These are phyloP conservation scores for Eustalomyia histrio DNA, from an alignment of 2,888 invertebrate species.

Conservation along the genomic window DNA sequence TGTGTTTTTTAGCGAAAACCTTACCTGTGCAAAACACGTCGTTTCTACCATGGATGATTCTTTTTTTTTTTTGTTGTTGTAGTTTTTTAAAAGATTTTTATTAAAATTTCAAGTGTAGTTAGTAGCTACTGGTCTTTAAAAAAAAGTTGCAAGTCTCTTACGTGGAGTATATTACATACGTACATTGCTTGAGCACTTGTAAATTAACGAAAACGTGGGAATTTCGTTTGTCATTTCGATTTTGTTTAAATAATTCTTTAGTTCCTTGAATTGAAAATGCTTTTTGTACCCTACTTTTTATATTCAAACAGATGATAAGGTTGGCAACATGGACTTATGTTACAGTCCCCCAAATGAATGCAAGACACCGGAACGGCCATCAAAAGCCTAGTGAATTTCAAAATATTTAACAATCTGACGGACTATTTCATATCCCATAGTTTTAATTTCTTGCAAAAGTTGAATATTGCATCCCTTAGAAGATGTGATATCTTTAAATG, in stretches of 20 bases:
- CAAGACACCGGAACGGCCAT: too few species aligned
- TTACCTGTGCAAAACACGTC: constrained; percentile 32
- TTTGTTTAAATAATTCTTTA: constrained; percentile 5
- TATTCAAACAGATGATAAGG: too few species aligned
- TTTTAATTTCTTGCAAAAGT: too few species aligned
- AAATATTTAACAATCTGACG: too few species aligned
- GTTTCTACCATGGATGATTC: constrained; percentile 21
- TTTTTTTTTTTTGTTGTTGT: constrained; percentile 1
- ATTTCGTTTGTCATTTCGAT: constrained; percentile 55
- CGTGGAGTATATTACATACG: constrained; percentile 48
- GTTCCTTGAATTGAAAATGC: neutral
- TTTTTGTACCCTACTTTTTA: constrained; percentile 18
- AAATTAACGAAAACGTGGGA: constrained; percentile 66
- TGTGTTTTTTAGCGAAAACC: neutral
- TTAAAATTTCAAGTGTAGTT: constrained; percentile 32
- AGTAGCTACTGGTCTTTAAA: constrained; percentile 65
- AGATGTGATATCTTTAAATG: too few species aligned
- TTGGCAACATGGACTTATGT: too few species aligned
- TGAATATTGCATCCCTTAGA: too few species aligned
- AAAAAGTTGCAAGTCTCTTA: constrained; percentile 41
- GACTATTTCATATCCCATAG: too few species aligned
- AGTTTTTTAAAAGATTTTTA: constrained; percentile 29
- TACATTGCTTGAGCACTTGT: constrained; percentile 50
- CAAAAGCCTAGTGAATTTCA: too few species aligned
- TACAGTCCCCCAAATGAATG: too few species aligned